These are phyloP conservation scores for Notothenia coriiceps DNA, from an alignment of 2,113 vertebrate species.

Conservation along the genomic window DNA sequence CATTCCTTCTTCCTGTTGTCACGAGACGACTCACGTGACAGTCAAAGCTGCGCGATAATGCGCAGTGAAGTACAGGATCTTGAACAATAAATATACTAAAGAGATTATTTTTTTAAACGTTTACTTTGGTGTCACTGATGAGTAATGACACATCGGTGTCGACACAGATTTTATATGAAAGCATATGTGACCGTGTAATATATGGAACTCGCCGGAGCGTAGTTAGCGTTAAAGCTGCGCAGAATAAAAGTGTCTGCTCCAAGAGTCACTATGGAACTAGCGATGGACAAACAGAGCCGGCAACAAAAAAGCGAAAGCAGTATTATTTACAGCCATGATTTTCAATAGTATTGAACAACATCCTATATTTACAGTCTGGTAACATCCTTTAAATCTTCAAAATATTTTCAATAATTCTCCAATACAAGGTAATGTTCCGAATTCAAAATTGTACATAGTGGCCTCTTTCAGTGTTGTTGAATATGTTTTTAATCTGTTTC, in stretches of 20 bases:
- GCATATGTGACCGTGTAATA: not conserved
- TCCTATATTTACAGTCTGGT: too few relatives aligned
- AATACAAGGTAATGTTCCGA: not conserved
- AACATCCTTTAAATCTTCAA: too few relatives aligned
- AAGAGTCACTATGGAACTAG: slow-evolving; percentile 12
- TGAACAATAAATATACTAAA: not conserved
- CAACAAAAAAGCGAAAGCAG: not conserved
- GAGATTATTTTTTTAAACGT: too few relatives aligned
- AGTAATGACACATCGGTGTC: too few relatives aligned
- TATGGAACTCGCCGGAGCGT: accelerated
- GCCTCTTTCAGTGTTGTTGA: not conserved
- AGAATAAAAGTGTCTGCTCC: not conserved
- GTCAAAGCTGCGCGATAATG: slow-evolving; percentile 45
- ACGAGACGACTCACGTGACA: slow-evolving; percentile 52
- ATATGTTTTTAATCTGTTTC: not conserved
- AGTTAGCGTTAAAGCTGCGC: slow-evolving; percentile 41
- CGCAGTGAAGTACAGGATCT: not conserved
- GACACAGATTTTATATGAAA: not conserved
- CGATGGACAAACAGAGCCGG: slow-evolving; percentile 31
- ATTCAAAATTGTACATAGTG: not conserved
- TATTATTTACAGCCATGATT: not conserved
- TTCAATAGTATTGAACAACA: too few relatives aligned
- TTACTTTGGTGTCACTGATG: too few relatives aligned
- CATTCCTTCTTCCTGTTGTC: slow-evolving; percentile 68
- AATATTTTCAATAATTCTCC: not conserved